A percentile compares a stretch with the other conserved stretches of the same genome.
These are phyloP conservation scores for Gavia stellata DNA, from an alignment of 2,113 vertebrate genomes.

Conservation along the genomic window DNA sequence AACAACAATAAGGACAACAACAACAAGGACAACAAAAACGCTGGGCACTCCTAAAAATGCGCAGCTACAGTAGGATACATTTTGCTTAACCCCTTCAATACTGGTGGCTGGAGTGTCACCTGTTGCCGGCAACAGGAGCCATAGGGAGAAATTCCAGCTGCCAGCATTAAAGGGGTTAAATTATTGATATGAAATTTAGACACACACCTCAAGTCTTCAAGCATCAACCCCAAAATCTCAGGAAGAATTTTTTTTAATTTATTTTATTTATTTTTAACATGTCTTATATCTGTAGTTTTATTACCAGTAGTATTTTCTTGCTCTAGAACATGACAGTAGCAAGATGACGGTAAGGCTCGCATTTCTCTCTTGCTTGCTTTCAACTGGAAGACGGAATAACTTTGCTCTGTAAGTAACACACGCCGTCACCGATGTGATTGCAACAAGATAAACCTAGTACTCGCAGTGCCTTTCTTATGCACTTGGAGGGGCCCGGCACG, in stretches of 20 bases:
- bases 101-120: background rate
- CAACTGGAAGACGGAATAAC: slow-evolving; percentile 60
- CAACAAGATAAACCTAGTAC: background rate
- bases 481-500: background rate
- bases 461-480: background rate
- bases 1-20: slow-evolving; percentile 8
- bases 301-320: slow-evolving; percentile 75
- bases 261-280: slow-evolving; percentile 38
- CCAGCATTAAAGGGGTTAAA: slow-evolving; percentile 25
- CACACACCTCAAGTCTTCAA: slow-evolving; percentile 56
- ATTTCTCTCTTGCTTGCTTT: slow-evolving; percentile 28
- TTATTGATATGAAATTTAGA: slow-evolving; percentile 39
- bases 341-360: slow-evolving; percentile 54
- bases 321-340: slow-evolving; percentile 66
- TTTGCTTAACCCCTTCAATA: slow-evolving; percentile 27
- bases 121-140: slow-evolving; percentile 51
- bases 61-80: slow-evolving; percentile 67
- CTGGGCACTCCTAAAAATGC: slow-evolving; percentile 31
- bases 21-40: slow-evolving; percentile 21
- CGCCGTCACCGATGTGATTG: background rate
- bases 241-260: slow-evolving; percentile 36
- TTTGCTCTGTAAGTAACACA: background rate
- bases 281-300: slow-evolving; percentile 41
- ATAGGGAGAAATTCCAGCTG: background rate
- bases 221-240: slow-evolving; percentile 64